Evolutionary conservation across 2,888 invertebrate genomes (phyloP), one percentile per base, ranked within the genome.

Genomic region (Drosophila sordidula): DNA sequence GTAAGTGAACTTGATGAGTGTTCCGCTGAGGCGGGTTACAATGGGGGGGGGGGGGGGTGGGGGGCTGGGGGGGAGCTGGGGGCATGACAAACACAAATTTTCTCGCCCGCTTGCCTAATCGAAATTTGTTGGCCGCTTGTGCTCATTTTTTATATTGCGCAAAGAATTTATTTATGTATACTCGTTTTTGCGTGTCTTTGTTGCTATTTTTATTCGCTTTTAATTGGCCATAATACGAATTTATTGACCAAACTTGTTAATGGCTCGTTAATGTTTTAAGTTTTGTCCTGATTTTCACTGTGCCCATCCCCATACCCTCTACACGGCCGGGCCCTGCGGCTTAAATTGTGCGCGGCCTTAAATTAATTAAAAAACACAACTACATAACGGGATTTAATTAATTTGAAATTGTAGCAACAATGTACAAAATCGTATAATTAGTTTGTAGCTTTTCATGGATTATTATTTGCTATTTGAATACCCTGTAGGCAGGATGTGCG

Each of bases 161-260:
- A 58, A 42, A 12, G 46, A 25, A 71, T 76, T 76, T 75, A 75
- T 75, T 75, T 75, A 75, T 75, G 76, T 66, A 52, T 46, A 14
- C 34, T 11, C 34, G 34, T 12, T 54, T 51, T 32, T 54, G 57
- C 54, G 50, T 61, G 42, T 63, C 54, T 62, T 64, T 67, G 39
- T 54, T 65, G 56, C 47, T 52, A 61, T 69, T 84, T 89, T 80
- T 86, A 87, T 89, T 82, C 45, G 70, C 71, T 78, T 87, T 86
- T 86, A 86, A 86, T 86, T 86, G 89, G 89, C 85, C 89, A 76
- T 86, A 86, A 86, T 86, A 82, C 67, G 76, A 86, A 86, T 86
- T 86, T 89, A 86, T 86, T 78, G 74, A 46, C 42, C 73, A 67
- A 89, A 86, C 89, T 86, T 86, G 79, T 87, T 81, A 89, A 89